These are phyloP conservation scores for Upupa epops DNA, from an alignment of 2,113 vertebrate species.

Conservation along the genomic window DNA sequence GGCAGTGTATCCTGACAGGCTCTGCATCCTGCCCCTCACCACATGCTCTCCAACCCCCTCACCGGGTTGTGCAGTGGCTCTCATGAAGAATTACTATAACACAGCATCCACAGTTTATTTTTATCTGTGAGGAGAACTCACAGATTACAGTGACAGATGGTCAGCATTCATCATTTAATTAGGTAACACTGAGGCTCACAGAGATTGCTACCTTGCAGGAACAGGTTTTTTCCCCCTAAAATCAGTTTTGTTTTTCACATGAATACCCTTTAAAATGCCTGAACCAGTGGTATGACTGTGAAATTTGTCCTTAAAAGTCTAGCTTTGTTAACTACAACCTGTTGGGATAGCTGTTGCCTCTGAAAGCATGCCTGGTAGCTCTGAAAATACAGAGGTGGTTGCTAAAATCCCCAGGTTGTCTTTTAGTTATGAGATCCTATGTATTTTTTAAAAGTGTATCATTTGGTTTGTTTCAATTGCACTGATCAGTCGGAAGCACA, in stretches of 20 bases:
- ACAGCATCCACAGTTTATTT: constrained; percentile 1
- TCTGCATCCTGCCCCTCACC: background rate
- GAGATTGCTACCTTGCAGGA: constrained; percentile 24
- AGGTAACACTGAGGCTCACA: constrained; percentile 33
- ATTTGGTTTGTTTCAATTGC: background rate
- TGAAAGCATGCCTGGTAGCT: background rate
- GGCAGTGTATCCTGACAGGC: background rate
- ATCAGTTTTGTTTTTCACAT: constrained; percentile 45
- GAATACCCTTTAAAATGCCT: constrained; percentile 20
- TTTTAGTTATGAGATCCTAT: background rate
- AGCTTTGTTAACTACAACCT: background rate
- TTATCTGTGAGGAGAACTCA: constrained; percentile 19
- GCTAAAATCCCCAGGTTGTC: background rate
- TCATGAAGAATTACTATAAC: background rate
- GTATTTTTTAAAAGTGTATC: background rate
- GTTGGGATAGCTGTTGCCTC: background rate
- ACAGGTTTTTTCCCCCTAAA: constrained; percentile 6
- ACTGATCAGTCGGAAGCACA: background rate
- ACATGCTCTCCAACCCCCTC: background rate
- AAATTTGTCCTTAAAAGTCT: constrained; percentile 10
- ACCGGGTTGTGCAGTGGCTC: background rate
- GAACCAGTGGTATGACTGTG: background rate
- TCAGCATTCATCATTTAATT: constrained; percentile 59
- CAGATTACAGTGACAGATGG: constrained; percentile 54
- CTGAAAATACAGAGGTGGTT: background rate